A percentile compares a stretch with the other conserved stretches of the same genome.
These are phyloP conservation scores for Germaria angustata DNA, from an alignment of 2,888 invertebrate genomes.

Conservation along the genomic window DNA sequence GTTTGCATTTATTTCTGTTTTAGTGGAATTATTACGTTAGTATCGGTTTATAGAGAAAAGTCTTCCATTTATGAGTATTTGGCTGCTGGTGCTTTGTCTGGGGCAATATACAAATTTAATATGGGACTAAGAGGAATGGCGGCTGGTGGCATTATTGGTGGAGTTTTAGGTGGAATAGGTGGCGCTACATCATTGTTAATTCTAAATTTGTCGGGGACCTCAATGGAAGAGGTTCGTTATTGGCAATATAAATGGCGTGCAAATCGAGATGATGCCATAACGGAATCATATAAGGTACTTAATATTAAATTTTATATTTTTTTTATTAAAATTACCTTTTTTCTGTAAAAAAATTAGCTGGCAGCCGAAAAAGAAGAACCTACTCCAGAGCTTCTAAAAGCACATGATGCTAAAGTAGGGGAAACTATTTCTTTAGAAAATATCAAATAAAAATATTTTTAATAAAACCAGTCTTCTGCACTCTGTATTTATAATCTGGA, in stretches of 20 bases:
- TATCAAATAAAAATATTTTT: constrained; percentile 70
- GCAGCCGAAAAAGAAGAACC: constrained; percentile 68
- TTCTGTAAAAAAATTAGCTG: constrained; percentile 23
- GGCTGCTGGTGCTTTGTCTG: constrained; percentile 83
- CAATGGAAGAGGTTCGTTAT: constrained; percentile 84
- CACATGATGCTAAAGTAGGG: constrained; percentile 74
- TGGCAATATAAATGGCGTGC: constrained; percentile 82
- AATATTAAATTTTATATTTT: neutral
- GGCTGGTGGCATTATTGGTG: constrained; percentile 85
- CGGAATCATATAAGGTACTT: constrained; percentile 73
- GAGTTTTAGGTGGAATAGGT: constrained; percentile 83
- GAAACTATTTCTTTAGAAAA: constrained; percentile 73
- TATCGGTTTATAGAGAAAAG: constrained; percentile 85
- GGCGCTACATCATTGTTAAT: constrained; percentile 82
- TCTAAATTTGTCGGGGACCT: constrained; percentile 82
- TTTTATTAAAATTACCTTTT: neutral
- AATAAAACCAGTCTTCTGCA: too few species aligned
- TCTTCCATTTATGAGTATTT: constrained; percentile 85
- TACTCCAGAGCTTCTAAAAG: constrained; percentile 70
- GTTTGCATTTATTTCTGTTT: too few species aligned
- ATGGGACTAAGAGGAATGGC: constrained; percentile 85
- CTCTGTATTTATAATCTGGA: too few species aligned
- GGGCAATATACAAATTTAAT: constrained; percentile 85
- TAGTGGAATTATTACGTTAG: constrained; percentile 84
- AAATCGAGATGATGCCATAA: constrained; percentile 76